Evolutionary conservation across 1,140 invertebrate genomes (phyloP), one percentile per base, ranked within the genome.

Genomic region (Drosophila serrata): DNA sequence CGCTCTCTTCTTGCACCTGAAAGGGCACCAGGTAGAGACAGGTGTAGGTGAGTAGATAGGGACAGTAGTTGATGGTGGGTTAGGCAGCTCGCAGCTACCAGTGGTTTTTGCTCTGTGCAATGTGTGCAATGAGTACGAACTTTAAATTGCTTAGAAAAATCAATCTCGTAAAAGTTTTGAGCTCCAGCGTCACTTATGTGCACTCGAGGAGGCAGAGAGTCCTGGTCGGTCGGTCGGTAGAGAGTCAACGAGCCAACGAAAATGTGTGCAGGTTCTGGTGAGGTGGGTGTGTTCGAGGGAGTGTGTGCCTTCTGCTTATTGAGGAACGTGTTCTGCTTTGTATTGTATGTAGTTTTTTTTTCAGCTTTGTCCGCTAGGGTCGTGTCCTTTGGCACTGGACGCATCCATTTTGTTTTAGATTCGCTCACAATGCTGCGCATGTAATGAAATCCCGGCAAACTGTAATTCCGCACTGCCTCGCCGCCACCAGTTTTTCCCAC

Each of bases 61-160:
- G 9, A 56, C 51, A 39, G 4, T 22, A 22, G 43, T 46, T 12
- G 29, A 2, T 24, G 13, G n/a, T 5, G 13, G 35, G 13, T 4
- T 6, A 3, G 61, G 43, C n/a, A 24, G 51, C 40, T 56, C 43
- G 53, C 67, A 17, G 58, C 27, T n/a, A n/a, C n/a, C 45, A 57
- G 65, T 72, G 68, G 68, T 72, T 72, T 72, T 46, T 70, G 65
- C 65, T 68, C 31, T 15, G 42, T 75, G 37, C 51, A 55, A 12
- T 67, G 73, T 76, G 73, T 76, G 73, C 61, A 76, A 57, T 53
- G 61, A 68, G 74, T 75, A 57, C 73, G 37, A 87, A 87, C 84
- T 88, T 87, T 87, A 87, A 87, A 87, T 87, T 87, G 82, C 82
- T 87, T 88, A 87, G 82, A 87, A 87, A 87, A 87, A 87, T 87